phyloP scores from a whole-genome alignment of 2,888 invertebrate species.

The Ormia ochracea region DNA sequence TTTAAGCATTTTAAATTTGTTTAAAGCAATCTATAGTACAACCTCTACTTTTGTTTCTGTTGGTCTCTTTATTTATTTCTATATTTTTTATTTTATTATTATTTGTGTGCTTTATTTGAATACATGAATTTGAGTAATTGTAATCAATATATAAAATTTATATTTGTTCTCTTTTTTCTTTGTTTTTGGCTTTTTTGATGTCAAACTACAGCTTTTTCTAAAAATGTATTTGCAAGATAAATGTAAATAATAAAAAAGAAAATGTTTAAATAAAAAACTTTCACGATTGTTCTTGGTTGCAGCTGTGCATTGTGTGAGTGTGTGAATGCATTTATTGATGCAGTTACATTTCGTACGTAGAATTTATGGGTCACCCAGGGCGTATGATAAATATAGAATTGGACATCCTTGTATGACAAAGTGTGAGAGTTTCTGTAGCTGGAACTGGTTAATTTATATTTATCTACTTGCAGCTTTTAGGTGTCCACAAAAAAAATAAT shows the following conservation, averaged over 20 bases:
- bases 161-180: constrained; percentile 1
- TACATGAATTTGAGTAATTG: constrained; percentile 34
- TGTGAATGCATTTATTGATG: not conserved
- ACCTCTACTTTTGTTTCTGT: no score
- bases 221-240: constrained; percentile 21
- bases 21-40: no score
- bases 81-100: no score
- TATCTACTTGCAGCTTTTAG: no score
- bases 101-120: constrained; percentile 2
- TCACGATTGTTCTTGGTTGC: not conserved
- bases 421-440: no score
- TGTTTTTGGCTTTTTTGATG: not conserved
- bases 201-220: not conserved
- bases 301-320: not conserved
- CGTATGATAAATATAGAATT: constrained; percentile 23
- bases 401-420: not conserved
- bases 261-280: not conserved
- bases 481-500: no score
- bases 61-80: no score
- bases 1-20: no score
- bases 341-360: not conserved
- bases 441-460: no score
- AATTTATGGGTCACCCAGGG: constrained; percentile 38
- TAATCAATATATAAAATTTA: constrained; percentile 31
- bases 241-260: not conserved